Evolutionary conservation across 2,888 invertebrate species (phyloP).

Genomic region (Leucoma salicis): DNA sequence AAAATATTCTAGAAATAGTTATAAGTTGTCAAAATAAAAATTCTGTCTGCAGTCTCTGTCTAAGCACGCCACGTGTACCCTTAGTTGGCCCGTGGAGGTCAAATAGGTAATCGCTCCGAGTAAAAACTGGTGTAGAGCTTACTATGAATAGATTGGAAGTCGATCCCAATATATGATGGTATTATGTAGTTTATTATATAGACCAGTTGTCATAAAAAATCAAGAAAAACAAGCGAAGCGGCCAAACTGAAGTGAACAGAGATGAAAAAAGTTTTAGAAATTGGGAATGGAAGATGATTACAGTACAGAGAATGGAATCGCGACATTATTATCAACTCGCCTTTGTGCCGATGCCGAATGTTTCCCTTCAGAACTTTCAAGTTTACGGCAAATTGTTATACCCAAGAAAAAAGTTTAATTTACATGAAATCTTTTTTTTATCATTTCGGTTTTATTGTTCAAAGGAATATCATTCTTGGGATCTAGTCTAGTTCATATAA

Average conservation of each 20-base stretch:
- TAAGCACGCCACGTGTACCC: too few relatives aligned
- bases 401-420: conserved; percentile 59
- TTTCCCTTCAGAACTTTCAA: conserved; percentile 62
- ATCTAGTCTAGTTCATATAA: conserved; percentile 14
- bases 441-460: conserved; percentile 44
- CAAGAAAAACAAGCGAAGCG: conserved; percentile 56
- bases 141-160: background rate
- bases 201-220: conserved; percentile 51
- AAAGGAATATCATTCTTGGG: conserved; percentile 17
- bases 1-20: too few relatives aligned
- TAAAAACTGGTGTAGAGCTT: background rate
- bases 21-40: too few relatives aligned
- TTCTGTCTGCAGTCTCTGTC: too few relatives aligned
- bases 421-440: conserved; percentile 58
- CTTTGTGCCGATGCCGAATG: conserved; percentile 73
- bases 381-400: conserved; percentile 59
- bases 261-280: conserved; percentile 78
- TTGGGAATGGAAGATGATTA: conserved; percentile 76
- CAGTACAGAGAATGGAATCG: conserved; percentile 75
- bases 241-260: conserved; percentile 76
- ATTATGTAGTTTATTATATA: too few relatives aligned
- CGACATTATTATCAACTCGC: conserved; percentile 74
- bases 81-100: too few relatives aligned
- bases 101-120: too few relatives aligned
- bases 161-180: too few relatives aligned